Evolutionary conservation across 2,113 vertebrate genomes (phyloP).

Genomic region (Cairina moschata): DNA sequence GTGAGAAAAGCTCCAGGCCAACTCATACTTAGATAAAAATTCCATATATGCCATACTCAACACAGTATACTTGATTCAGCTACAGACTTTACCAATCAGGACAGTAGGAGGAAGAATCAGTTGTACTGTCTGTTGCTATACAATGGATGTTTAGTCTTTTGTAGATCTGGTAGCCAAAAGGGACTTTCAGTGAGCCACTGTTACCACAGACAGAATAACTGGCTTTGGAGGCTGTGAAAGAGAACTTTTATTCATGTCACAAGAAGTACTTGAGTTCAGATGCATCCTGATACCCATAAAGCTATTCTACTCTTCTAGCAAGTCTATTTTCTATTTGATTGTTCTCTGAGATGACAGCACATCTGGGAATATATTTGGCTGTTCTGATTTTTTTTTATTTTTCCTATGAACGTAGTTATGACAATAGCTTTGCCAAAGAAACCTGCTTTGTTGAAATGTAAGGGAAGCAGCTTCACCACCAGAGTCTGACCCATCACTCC

Average conservation of each 20-base stretch:
- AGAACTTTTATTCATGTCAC: neutral
- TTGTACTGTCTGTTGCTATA: neutral
- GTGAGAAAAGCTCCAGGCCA: neutral
- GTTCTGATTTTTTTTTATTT: neutral
- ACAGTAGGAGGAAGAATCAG: neutral
- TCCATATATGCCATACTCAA: fast-evolving
- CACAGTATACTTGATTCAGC: neutral
- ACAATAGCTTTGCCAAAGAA: neutral
- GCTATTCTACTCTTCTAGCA: neutral
- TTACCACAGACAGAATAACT: neutral
- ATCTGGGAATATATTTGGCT: neutral
- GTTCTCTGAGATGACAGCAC: neutral
- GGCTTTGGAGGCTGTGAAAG: neutral
- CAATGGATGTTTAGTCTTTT: neutral
- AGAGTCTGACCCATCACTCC: neutral
- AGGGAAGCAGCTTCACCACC: neutral
- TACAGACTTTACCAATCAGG: neutral
- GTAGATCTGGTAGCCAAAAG: neutral
- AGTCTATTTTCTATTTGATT: neutral
- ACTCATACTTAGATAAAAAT: neutral
- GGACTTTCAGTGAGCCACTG: neutral
- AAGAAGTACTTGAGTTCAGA: neutral
- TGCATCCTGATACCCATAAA: neutral
- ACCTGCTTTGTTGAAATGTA: neutral
- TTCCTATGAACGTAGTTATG: neutral